Percentiles rank a stretch among this genome's conserved stretches.
These are phyloP conservation scores for Drosophila varians DNA, from an alignment of 1,140 invertebrate species.

Conservation along the genomic window DNA sequence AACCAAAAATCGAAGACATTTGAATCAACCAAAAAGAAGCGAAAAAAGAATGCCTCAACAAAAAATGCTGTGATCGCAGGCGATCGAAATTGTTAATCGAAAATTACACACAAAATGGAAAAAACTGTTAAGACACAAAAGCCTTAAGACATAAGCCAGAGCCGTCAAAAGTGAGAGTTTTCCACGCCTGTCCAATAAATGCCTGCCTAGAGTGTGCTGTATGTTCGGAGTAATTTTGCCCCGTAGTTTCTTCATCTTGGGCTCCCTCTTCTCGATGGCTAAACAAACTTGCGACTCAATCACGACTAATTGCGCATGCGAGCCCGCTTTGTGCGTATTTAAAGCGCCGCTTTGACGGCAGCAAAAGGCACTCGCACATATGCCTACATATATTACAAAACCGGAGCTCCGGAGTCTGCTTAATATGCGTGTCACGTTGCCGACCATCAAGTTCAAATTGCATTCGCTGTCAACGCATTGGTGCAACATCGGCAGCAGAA, in stretches of 20 bases:
- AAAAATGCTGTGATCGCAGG: conserved; percentile 33
- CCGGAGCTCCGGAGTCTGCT: conserved; percentile 59
- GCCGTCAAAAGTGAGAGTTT: conserved; percentile 77
- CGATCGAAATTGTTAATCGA: conserved; percentile 62
- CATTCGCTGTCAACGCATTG: conserved; percentile 82
- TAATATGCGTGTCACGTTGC: conserved; percentile 82
- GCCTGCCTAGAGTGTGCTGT: conserved; percentile 17
- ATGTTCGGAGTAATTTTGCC: conserved; percentile 31
- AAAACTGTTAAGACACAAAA: conserved; percentile 49
- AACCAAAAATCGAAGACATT: conserved; percentile 24
- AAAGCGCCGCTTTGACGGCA: conserved; percentile 62
- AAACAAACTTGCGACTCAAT: conserved; percentile 80
- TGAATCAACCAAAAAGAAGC: conserved; percentile 70
- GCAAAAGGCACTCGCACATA: background rate
- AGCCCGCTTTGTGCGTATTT: conserved; percentile 76
- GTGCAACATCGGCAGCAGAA: conserved; percentile 24
- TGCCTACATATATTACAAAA: conserved; percentile 65
- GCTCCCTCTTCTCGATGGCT: conserved; percentile 49
- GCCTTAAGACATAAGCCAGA: conserved; percentile 27
- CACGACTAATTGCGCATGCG: conserved; percentile 80
- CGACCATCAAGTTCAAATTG: conserved; percentile 83
- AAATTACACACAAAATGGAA: conserved; percentile 34
- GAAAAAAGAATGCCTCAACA: conserved; percentile 10
- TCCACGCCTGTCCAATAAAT: conserved; percentile 52
- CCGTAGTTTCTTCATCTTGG: conserved; percentile 44